Conservation (phyloP, 1,140 invertebrate genomes). For the Hermatobates lingyangjiaoensis region DNA sequence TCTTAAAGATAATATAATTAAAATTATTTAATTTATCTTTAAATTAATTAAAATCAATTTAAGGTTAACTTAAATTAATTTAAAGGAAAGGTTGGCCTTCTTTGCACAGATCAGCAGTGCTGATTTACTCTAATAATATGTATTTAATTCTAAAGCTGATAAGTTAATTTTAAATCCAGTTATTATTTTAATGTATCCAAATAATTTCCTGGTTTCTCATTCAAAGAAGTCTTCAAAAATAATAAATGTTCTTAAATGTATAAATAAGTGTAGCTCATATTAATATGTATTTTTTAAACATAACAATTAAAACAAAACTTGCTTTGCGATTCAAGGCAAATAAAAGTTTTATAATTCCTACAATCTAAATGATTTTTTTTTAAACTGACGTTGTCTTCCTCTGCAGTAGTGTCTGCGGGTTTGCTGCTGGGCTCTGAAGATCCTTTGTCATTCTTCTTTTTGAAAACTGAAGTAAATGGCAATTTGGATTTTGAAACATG, state of each 20-base stretch:
- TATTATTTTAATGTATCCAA: no score
- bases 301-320: not conserved
- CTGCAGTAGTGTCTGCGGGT: not conserved
- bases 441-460: slow-evolving; percentile 7
- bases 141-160: no score
- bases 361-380: not conserved
- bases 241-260: not conserved
- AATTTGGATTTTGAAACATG: slow-evolving; percentile 5
- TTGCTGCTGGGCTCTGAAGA: not conserved
- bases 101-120: no score
- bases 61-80: no score
- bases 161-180: no score
- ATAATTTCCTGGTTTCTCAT: no score
- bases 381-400: slow-evolving; percentile 4
- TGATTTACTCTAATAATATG: no score
- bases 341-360: not conserved
- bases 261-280: not conserved
- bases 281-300: not conserved
- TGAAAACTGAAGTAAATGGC: slow-evolving; percentile 5
- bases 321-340: not conserved
- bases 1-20: no score
- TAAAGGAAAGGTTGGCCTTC: no score
- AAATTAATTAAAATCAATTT: no score
- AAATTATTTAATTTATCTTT: no score
- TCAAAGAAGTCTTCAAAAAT: no score